A percentile compares a stretch with the other conserved stretches of the same genome.
These are phyloP conservation scores for Rattus rattus DNA, from an alignment of 2,113 vertebrate species.

Conservation along the genomic window DNA sequence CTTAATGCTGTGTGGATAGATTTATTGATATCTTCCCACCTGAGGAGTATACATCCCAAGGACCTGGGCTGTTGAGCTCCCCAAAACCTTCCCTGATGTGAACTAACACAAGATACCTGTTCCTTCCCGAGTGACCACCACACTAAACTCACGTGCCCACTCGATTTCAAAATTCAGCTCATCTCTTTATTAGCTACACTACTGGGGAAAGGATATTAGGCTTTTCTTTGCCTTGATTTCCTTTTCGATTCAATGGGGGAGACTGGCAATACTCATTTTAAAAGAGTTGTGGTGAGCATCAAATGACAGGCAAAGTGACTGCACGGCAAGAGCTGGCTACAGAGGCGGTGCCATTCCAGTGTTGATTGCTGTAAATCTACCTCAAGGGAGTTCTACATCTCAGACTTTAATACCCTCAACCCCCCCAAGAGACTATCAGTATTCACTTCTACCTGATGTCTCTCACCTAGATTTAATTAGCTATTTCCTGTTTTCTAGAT, in stretches of 20 bases:
- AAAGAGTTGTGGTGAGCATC: not conserved
- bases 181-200: not conserved
- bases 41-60: not conserved
- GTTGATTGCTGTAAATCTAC: not conserved
- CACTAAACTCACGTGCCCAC: not conserved
- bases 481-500: not conserved
- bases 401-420: not conserved
- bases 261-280: not conserved
- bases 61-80: not conserved
- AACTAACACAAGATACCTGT: not conserved
- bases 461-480: not conserved
- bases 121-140: not conserved
- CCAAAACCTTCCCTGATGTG: not conserved
- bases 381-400: not conserved
- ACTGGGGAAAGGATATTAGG: not conserved
- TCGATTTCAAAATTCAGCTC: not conserved
- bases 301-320: not conserved
- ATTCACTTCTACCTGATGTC: not conserved
- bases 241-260: constrained; percentile 6
- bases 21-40: too few species aligned
- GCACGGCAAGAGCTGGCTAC: not conserved
- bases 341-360: not conserved
- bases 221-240: not conserved
- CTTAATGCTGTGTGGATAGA: not conserved
- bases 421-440: not conserved